Base-by-base conservation (phyloP, 1,140 invertebrate genomes). In the Brachystomella parvula region DNA sequence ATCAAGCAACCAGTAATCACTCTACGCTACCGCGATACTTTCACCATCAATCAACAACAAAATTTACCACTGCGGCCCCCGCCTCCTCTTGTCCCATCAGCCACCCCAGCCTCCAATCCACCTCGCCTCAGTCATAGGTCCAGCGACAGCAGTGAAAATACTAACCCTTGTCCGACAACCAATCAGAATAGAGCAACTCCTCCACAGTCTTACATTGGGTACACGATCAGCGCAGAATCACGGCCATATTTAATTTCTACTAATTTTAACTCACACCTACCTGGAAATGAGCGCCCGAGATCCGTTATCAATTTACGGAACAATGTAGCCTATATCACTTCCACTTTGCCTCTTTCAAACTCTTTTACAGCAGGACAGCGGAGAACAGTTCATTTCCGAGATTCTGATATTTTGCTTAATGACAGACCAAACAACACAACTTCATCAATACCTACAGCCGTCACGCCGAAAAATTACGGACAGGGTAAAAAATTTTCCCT, bases 281-380 rank as follows among this genome's bases (percentile, higher is more conserved):
- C 35, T 19, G 35, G 6, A 6, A 39, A 19, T 39, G 49, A 53
- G 12, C 49, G 49, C 24, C 49, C 49, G 49, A 15, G 49, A 24
- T 53, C 49, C 9, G 49, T 53, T 26, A 53, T 53, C 24, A 53
- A 6, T 26, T 6, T 53, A 6, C 12, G 24, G 24, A 53, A 53
- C 49, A 53, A 53, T 24, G 49, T 53, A 17, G 49, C 49, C 6
- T 53, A 53, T 24, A 53, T 53, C 49, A 53, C 49, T 15, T 53
- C 49, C 15, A 53, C 49, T 6, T 24, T 53, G 6, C 49, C 49
- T 6, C 49, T 53, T 24, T 53, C 49, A 9, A 53, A 53, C 24
- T 53, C 49, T 6, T 53, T 53, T 24, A 53, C 49, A 9, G 24
- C 9, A 6, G 49, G 49, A 6, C 3, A 24, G 6, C 49, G n/a